These are phyloP conservation scores for Pseudorectes ferrugineus DNA, from an alignment of 2,113 vertebrate species.

Conservation along the genomic window DNA sequence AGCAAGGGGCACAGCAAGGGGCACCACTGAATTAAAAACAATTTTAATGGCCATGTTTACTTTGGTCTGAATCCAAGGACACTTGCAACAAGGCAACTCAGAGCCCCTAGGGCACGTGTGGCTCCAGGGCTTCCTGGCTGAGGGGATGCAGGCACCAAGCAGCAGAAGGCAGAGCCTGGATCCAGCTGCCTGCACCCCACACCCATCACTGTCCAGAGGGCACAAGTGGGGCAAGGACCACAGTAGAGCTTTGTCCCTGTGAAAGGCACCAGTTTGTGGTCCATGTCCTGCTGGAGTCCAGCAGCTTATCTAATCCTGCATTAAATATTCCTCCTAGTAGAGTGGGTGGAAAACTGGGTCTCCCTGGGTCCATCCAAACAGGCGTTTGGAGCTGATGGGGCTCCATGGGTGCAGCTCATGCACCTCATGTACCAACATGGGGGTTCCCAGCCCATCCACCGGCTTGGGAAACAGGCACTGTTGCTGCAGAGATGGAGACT, in stretches of 20 bases:
- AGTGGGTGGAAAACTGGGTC: fast-evolving
- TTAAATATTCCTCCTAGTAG: neutral
- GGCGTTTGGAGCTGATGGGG: fast-evolving
- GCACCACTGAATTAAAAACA: neutral
- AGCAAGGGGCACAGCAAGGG: neutral
- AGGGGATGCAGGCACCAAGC: neutral
- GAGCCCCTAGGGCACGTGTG: neutral
- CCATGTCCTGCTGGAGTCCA: neutral
- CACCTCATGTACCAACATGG: fast-evolving
- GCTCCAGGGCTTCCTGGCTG: neutral
- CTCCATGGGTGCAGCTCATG: neutral
- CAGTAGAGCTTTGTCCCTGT: neutral
- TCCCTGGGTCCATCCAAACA: neutral
- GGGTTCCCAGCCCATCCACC: neutral
- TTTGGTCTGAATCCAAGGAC: slow-evolving; percentile 56
- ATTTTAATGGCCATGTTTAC: slow-evolving; percentile 6
- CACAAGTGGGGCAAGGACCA: neutral
- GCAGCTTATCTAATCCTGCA: neutral
- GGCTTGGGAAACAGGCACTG: neutral
- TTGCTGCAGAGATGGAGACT: fast-evolving
- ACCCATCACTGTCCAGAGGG: neutral
- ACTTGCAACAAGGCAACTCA: slow-evolving; percentile 30
- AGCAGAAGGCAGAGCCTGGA: neutral
- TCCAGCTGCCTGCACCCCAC: neutral
- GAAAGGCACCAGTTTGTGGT: neutral